phyloP scores from a whole-genome alignment of 1,140 invertebrate genomes.

The Formica selysi region DNA sequence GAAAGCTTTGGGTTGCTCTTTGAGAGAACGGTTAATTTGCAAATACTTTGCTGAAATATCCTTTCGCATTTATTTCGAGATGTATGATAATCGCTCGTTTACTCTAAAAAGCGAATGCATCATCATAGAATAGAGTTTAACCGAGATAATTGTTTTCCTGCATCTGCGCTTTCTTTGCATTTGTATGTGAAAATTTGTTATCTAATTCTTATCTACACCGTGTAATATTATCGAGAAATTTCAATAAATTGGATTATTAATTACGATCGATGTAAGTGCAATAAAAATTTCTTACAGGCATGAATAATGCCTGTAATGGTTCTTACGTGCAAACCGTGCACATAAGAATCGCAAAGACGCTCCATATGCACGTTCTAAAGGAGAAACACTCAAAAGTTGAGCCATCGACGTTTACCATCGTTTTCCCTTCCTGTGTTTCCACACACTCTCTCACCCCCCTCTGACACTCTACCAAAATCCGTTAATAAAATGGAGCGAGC shows the following conservation, averaged over 20 bases:
- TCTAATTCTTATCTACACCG: not conserved
- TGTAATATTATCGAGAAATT: not conserved
- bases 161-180: not conserved
- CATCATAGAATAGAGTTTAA: constrained; percentile 12
- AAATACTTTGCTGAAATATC: constrained; percentile 26
- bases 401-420: constrained; percentile 45
- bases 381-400: constrained; percentile 39
- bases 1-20: constrained; percentile 26
- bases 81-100: constrained; percentile 7
- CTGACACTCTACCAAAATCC: constrained; percentile 27
- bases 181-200: not conserved
- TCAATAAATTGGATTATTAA: constrained; percentile 18
- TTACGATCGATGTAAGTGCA: not conserved
- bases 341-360: constrained; percentile 9
- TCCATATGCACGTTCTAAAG: not conserved
- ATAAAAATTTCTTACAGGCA: not conserved
- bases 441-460: not conserved
- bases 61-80: constrained; percentile 30
- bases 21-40: constrained; percentile 53
- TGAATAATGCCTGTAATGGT: not conserved
- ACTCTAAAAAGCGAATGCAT: not conserved
- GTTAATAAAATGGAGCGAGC: constrained; percentile 59
- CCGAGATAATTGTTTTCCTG: not conserved
- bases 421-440: not conserved
- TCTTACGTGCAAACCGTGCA: not conserved